Percentiles rank a stretch among this genome's conserved stretches.
phyloP scores from a whole-genome alignment of 1,140 invertebrate genomes.

The Uloborus diversus region DNA sequence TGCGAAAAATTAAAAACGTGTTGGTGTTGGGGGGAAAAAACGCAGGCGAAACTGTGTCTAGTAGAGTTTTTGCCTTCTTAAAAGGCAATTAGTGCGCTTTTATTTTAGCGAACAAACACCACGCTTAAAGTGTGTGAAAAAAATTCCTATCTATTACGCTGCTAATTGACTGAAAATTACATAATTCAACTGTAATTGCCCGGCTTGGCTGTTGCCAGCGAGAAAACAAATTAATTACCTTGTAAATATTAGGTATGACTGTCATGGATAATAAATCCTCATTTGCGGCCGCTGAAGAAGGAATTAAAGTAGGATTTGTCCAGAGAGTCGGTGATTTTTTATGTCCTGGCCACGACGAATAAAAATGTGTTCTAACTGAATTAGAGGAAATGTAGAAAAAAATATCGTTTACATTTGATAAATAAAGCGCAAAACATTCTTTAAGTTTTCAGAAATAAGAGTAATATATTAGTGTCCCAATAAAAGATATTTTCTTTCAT shows the following conservation, averaged over 20 bases:
- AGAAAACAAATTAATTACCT: conserved; percentile 52
- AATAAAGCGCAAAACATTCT: no score
- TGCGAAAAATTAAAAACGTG: conserved; percentile 9
- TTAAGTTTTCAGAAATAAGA: no score
- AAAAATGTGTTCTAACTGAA: no score
- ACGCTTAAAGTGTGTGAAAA: conserved; percentile 22
- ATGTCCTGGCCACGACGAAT: neutral
- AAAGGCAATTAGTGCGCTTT: conserved; percentile 50
- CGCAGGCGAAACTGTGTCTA: conserved; percentile 25
- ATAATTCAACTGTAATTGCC: conserved; percentile 55
- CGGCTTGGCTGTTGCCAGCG: neutral
- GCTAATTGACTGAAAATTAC: conserved; percentile 56
- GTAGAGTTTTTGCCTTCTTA: conserved; percentile 47
- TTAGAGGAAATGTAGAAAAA: no score
- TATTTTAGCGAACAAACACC: conserved; percentile 55
- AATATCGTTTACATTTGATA: no score
- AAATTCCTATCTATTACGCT: conserved; percentile 50
- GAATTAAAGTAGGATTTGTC: conserved; percentile 44
- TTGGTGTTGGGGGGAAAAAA: conserved; percentile 1
- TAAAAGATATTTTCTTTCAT: no score
- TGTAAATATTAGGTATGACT: conserved; percentile 53
- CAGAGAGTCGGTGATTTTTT: neutral
- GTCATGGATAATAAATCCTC: conserved; percentile 52
- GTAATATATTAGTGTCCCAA: no score
- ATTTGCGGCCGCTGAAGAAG: conserved; percentile 25